These are phyloP conservation scores for Hydrotaea cyrtoneurina DNA, from an alignment of 2,888 invertebrate species.

Conservation along the genomic window DNA sequence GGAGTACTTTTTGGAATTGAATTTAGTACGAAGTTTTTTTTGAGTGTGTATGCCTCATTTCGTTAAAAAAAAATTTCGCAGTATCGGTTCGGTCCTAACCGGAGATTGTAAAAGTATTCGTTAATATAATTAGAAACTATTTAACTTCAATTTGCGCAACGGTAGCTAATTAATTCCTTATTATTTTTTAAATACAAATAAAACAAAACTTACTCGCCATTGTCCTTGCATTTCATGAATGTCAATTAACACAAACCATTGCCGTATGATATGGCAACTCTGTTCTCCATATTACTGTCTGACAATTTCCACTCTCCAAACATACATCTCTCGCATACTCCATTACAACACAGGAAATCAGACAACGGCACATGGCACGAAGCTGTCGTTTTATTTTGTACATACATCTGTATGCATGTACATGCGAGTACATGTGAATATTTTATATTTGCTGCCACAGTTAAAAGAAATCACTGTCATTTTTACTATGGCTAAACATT, in stretches of 20 bases:
- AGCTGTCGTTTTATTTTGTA: not conserved
- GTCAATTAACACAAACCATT: not conserved
- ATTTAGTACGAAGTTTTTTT: too few relatives aligned
- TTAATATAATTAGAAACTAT: too few relatives aligned
- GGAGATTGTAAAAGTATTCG: too few relatives aligned
- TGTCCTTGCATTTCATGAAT: not conserved
- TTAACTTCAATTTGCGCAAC: too few relatives aligned
- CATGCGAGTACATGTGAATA: not conserved
- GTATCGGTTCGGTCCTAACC: too few relatives aligned
- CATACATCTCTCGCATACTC: not conserved
- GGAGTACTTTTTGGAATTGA: too few relatives aligned
- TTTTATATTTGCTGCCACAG: slow-evolving; percentile 12
- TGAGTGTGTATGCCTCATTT: too few relatives aligned
- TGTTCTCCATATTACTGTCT: not conserved
- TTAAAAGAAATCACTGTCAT: slow-evolving; percentile 39
- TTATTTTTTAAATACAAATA: too few relatives aligned
- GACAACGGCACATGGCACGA: slow-evolving; percentile 39
- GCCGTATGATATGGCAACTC: slow-evolving; percentile 39
- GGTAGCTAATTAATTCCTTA: too few relatives aligned
- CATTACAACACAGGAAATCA: slow-evolving; percentile 50
- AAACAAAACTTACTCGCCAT: not conserved
- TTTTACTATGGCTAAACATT: slow-evolving; percentile 29
- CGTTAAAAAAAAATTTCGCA: too few relatives aligned
- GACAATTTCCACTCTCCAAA: slow-evolving; percentile 2
- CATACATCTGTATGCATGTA: too few relatives aligned